Conservation (phyloP, 2,888 invertebrate species). For the Lymantria monacha region DNA sequence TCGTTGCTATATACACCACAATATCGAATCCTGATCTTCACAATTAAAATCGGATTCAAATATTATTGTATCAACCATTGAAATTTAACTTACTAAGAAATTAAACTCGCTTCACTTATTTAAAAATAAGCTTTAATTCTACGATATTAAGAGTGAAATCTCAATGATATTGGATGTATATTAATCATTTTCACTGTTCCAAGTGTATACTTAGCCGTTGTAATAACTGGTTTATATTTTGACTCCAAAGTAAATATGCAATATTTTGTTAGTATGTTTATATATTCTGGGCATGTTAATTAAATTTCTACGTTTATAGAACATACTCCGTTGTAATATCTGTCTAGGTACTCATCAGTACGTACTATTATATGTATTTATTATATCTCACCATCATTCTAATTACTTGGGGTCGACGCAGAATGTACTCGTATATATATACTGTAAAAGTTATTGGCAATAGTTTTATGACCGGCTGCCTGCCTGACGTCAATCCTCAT, state of each 20-base stretch:
- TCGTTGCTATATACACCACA: not conserved
- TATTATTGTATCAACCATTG: slow-evolving; percentile 25
- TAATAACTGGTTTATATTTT: slow-evolving; percentile 32
- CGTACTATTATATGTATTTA: too few species aligned
- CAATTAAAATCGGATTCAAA: slow-evolving; percentile 41
- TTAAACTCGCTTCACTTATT: slow-evolving; percentile 22
- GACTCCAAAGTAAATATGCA: slow-evolving; percentile 26
- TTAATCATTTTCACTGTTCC: slow-evolving; percentile 28
- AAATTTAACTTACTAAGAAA: slow-evolving; percentile 38
- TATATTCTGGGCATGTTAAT: slow-evolving; percentile 26
- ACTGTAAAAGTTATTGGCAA: too few species aligned
- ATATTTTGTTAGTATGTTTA: slow-evolving; percentile 26
- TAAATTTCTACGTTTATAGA: slow-evolving; percentile 24
- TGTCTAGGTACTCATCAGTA: not conserved
- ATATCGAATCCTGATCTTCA: slow-evolving; percentile 16
- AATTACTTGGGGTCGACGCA: too few species aligned
- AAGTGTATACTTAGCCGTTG: slow-evolving; percentile 16
- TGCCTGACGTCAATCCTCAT: too few species aligned
- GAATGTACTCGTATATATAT: too few species aligned
- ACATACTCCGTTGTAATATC: slow-evolving; percentile 1
- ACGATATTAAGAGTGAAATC: slow-evolving; percentile 10
- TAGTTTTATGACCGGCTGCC: too few species aligned
- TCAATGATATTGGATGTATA: slow-evolving; percentile 15
- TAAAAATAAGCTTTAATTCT: slow-evolving; percentile 16
- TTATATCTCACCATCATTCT: too few species aligned